Evolutionary conservation across 2,888 invertebrate genomes (phyloP).

Genomic region (Nyleta sp.): DNA sequence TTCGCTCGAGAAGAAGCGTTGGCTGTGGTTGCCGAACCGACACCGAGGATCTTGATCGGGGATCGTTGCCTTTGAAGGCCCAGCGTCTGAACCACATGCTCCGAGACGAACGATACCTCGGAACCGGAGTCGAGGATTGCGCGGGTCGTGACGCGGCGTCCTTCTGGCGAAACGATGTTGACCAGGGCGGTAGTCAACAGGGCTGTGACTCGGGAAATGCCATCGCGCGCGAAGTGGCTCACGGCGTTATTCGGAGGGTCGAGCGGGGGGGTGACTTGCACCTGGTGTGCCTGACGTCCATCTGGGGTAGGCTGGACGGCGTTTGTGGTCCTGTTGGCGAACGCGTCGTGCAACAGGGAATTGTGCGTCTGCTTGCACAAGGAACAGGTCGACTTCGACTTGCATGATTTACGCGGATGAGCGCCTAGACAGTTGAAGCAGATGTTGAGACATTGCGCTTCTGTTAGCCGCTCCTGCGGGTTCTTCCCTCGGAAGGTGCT

Average conservation of each 20-base stretch:
- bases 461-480: background rate
- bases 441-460: background rate
- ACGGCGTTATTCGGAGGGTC: background rate
- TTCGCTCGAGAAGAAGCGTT: no score
- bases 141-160: background rate
- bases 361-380: constrained; percentile 6
- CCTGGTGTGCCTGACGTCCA: no score
- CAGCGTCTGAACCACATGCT: background rate
- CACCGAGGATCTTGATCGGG: no score
- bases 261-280: background rate
- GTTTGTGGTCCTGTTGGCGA: background rate
- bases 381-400: background rate
- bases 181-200: background rate
- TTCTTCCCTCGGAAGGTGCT: background rate
- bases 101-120: constrained; percentile 5
- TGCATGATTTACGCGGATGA: background rate
- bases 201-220: background rate
- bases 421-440: constrained; percentile 33
- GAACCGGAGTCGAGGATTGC: constrained; percentile 13
- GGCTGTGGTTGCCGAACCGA: no score
- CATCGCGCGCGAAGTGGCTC: background rate
- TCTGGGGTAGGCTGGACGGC: no score
- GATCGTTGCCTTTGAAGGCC: background rate
- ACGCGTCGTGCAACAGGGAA: constrained; percentile 8
- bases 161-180: background rate